Percentiles rank a stretch among this genome's conserved stretches.
Evolutionary conservation across 2,113 vertebrate species (phyloP).

Genomic region (Orycteropus afer): DNA sequence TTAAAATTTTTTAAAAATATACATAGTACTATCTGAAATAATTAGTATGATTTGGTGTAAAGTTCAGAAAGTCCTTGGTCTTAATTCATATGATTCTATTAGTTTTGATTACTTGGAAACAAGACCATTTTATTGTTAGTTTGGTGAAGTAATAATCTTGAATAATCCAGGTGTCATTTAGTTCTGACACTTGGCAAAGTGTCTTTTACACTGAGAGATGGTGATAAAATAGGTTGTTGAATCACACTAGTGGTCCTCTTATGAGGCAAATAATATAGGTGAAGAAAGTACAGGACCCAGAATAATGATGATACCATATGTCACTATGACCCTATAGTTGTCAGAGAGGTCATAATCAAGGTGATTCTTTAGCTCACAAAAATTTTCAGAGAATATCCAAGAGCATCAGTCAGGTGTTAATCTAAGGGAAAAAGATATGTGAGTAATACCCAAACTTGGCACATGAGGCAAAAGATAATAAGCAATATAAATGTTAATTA

Average conservation of each 20-base stretch:
- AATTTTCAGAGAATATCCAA: conserved; percentile 35
- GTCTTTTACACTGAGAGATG: neutral
- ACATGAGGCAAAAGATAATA: neutral
- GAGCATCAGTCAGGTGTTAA: neutral
- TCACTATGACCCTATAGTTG: neutral
- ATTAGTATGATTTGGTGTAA: neutral
- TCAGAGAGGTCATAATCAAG: neutral
- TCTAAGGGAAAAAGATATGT: neutral
- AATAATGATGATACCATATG: neutral
- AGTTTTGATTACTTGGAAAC: conserved; percentile 27
- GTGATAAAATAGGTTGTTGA: neutral
- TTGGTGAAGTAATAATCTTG: conserved; percentile 16
- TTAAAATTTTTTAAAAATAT: conserved; percentile 32
- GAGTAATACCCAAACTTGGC: neutral
- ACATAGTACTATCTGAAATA: conserved; percentile 19
- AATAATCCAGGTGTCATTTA: neutral
- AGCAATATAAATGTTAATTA: neutral
- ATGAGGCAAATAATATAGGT: neutral
- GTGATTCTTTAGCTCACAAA: neutral
- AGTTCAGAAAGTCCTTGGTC: neutral
- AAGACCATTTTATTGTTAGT: neutral
- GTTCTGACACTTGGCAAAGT: neutral
- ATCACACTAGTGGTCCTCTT: neutral
- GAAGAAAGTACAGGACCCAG: neutral
- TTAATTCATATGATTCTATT: neutral